These are phyloP conservation scores for Neomicropteryx cornuta DNA, from an alignment of 1,140 invertebrate species.

Conservation along the genomic window DNA sequence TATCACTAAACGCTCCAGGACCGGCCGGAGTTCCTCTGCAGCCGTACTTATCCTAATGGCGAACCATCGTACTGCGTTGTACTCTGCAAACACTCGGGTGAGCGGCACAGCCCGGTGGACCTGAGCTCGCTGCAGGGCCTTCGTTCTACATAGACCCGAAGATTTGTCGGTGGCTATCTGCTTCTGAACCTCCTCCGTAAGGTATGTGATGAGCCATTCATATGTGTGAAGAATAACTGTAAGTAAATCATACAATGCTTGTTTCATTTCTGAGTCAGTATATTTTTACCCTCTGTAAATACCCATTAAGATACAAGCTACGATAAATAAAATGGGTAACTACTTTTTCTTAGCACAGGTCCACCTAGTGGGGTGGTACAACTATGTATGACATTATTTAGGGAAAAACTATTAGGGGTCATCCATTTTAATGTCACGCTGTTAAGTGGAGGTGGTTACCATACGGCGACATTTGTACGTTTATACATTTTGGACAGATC, in stretches of 20 bases:
- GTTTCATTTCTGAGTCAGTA: too few species aligned
- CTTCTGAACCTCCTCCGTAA: slow-evolving; percentile 56
- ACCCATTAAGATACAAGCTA: too few species aligned
- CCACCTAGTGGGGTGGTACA: too few species aligned
- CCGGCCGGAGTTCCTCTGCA: slow-evolving; percentile 34
- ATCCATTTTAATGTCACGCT: too few species aligned
- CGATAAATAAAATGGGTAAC: too few species aligned
- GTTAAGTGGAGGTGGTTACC: too few species aligned
- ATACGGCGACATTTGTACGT: too few species aligned
- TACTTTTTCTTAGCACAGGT: too few species aligned
- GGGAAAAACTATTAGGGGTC: too few species aligned
- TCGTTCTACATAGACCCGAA: slow-evolving; percentile 54
- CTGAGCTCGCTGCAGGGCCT: slow-evolving; percentile 69
- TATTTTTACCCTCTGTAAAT: too few species aligned
- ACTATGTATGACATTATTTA: too few species aligned
- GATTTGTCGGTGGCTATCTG: slow-evolving; percentile 45
- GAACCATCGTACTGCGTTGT: slow-evolving; percentile 49
- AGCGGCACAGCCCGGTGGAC: slow-evolving; percentile 67
- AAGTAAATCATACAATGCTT: slow-evolving; percentile 29
- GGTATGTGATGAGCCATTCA: slow-evolving; percentile 75
- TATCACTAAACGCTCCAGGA: slow-evolving; percentile 54
- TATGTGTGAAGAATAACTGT: slow-evolving; percentile 62
- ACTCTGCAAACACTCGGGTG: slow-evolving; percentile 64
- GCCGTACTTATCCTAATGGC: slow-evolving; percentile 41
- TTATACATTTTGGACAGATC: too few species aligned